Conservation (phyloP, 1,140 invertebrate genomes). For the Caenorhabditis inopinata region DNA sequence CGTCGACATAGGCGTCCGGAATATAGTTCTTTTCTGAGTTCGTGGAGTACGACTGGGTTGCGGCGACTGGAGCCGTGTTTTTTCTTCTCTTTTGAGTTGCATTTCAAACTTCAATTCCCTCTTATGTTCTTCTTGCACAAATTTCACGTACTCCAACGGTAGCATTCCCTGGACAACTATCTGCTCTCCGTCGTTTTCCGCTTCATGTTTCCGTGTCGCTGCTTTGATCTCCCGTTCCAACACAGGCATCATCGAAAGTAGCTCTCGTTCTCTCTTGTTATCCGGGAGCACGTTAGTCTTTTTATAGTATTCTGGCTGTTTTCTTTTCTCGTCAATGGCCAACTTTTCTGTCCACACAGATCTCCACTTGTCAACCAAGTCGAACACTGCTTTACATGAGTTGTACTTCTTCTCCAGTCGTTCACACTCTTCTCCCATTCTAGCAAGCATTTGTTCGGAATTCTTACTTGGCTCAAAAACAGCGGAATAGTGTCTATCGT, state of each 20-base stretch:
- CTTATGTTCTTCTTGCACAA: neutral
- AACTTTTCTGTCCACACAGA: neutral
- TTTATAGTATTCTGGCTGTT: neutral
- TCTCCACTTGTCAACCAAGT: neutral
- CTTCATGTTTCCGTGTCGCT: neutral
- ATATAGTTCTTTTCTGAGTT: neutral
- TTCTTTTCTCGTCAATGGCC: neutral
- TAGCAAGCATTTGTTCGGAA: neutral
- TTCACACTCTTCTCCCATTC: neutral
- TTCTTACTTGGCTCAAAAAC: neutral
- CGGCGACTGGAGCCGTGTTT: neutral
- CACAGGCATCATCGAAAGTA: neutral
- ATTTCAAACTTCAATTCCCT: neutral
- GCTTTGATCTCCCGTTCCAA: neutral
- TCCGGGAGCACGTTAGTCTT: constrained; percentile 3
- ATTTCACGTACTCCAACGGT: neutral
- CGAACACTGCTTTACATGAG: neutral
- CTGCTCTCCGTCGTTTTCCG: neutral
- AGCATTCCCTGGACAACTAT: neutral
- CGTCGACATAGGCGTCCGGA: neutral
- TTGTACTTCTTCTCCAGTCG: constrained; percentile 2
- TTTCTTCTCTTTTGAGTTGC: neutral
- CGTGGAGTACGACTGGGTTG: neutral
- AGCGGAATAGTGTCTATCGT: neutral
- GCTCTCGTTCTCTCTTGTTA: constrained; percentile 6